phyloP scores from a whole-genome alignment of 2,888 invertebrate genomes.

The Hydrotaea cyrtoneurina region DNA sequence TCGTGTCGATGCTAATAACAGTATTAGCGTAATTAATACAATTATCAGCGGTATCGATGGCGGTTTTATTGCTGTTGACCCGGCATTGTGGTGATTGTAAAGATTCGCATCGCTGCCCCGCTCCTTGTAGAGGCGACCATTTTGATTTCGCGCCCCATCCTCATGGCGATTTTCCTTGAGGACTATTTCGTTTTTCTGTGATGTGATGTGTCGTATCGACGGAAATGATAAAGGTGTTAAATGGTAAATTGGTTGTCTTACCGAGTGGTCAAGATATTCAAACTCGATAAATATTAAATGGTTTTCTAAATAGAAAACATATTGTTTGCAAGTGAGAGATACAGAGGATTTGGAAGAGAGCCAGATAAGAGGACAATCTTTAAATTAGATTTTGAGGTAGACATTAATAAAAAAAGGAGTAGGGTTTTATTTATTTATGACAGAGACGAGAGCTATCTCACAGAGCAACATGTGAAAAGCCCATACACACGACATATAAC shows the following conservation, averaged over 20 bases:
- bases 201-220: not conserved
- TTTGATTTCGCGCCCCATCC: constrained; percentile 79
- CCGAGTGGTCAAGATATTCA: constrained; percentile 3
- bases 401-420: too few relatives aligned
- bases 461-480: too few relatives aligned
- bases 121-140: constrained; percentile 79
- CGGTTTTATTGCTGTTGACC: constrained; percentile 48
- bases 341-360: too few relatives aligned
- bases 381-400: too few relatives aligned
- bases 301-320: not conserved
- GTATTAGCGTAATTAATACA: constrained; percentile 72
- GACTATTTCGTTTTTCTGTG: constrained; percentile 77
- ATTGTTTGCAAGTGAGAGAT: not conserved
- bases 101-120: constrained; percentile 73
- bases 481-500: too few relatives aligned
- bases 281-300: not conserved
- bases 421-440: too few relatives aligned
- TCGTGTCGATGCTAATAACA: constrained; percentile 69
- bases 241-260: not conserved
- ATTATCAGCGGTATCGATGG: constrained; percentile 68
- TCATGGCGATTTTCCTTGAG: constrained; percentile 79
- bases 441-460: too few relatives aligned
- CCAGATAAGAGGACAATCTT: too few relatives aligned
- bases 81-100: constrained; percentile 69
- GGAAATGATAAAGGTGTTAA: not conserved